Conservation (phyloP, 2,113 vertebrate genomes). For the Petromus typicus region DNA sequence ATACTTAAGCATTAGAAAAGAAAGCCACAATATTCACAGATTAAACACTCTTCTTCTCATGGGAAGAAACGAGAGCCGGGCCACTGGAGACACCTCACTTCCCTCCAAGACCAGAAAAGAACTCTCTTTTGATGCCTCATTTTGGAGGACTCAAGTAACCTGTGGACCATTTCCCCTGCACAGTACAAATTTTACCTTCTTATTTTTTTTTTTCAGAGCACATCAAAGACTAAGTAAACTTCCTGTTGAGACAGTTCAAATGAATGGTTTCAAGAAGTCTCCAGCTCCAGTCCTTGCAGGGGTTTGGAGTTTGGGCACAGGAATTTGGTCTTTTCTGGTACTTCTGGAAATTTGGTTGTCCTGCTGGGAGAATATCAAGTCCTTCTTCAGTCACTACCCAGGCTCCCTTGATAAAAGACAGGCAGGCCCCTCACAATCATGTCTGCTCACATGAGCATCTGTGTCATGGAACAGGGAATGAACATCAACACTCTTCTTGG, state of each 20-base stretch:
- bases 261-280: background rate
- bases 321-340: background rate
- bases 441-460: background rate
- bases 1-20: conserved; percentile 50
- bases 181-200: background rate
- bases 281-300: background rate
- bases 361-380: background rate
- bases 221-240: background rate
- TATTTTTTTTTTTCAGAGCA: background rate
- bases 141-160: background rate
- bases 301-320: background rate
- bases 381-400: background rate
- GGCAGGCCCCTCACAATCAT: background rate
- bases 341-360: background rate
- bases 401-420: background rate
- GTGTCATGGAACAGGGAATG: background rate
- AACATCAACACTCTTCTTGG: background rate
- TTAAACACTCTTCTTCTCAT: background rate
- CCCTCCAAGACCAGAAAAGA: background rate
- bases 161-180: background rate
- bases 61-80: background rate
- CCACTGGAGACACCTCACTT: background rate
- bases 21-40: conserved; percentile 20
- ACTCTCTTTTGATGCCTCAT: background rate
- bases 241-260: background rate